Conservation (phyloP, 2,797 vertebrate genomes). For the Gymnopithys bicolor region DNA sequence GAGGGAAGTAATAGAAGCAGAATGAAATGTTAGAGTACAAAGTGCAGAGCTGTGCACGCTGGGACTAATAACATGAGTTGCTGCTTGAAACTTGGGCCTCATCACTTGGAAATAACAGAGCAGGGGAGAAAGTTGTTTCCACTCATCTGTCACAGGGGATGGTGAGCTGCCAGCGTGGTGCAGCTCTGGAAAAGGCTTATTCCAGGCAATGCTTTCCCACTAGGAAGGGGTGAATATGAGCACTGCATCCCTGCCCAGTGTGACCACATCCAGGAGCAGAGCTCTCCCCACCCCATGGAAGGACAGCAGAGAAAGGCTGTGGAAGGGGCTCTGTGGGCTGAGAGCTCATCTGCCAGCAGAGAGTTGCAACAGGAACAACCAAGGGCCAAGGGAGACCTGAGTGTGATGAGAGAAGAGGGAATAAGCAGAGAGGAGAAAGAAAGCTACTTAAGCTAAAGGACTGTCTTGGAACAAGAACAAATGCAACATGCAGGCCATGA, state of each 20-base stretch:
- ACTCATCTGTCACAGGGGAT: not conserved
- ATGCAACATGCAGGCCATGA: not conserved
- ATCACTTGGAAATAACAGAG: slow-evolving; percentile 37
- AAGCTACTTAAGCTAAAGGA: slow-evolving; percentile 11
- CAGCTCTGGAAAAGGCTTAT: not conserved
- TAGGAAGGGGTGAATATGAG: not conserved
- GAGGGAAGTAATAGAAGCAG: slow-evolving; percentile 17
- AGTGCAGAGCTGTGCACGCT: not conserved
- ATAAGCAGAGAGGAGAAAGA: not conserved
- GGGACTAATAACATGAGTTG: slow-evolving; percentile 19
- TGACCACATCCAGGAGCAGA: not conserved
- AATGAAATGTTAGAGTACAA: slow-evolving; percentile 26
- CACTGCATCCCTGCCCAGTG: not conserved
- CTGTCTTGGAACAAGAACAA: slow-evolving; percentile 13
- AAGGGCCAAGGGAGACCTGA: not conserved
- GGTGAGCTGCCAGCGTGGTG: not conserved
- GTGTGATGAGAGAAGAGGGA: not conserved
- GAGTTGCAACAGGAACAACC: not conserved
- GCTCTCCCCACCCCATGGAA: not conserved
- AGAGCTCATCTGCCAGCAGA: rapidly evolving
- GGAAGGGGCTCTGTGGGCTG: not conserved
- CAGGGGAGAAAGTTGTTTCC: slow-evolving; percentile 12
- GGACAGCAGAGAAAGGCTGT: not conserved
- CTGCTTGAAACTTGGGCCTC: slow-evolving; percentile 34
- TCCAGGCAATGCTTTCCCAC: not conserved